These are phyloP conservation scores for Tragelaphus strepsiceros DNA, from an alignment of 2,113 vertebrate species.

Conservation along the genomic window DNA sequence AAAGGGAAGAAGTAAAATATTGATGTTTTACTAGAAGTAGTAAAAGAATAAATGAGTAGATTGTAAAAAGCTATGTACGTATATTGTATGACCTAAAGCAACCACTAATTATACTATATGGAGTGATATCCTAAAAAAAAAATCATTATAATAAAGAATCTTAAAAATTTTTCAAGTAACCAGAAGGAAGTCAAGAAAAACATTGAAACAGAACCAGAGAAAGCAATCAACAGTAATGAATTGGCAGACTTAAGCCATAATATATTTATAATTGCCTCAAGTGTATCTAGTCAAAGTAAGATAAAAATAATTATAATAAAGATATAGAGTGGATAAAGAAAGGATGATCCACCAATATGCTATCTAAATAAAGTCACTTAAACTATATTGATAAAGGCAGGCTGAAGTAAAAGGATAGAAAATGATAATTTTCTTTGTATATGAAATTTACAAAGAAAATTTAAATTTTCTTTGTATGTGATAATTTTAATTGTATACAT, in stretches of 20 bases:
- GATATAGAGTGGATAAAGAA: background rate
- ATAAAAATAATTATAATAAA: background rate
- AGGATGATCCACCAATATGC: background rate
- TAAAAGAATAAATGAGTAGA: background rate
- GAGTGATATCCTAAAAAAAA: background rate
- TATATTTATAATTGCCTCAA: background rate
- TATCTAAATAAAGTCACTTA: background rate
- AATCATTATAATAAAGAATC: background rate
- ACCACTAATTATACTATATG: background rate
- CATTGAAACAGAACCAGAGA: background rate
- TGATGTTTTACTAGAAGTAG: background rate
- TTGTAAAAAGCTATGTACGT: background rate
- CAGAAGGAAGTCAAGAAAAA: background rate
- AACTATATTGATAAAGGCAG: background rate
- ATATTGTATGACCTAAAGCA: background rate
- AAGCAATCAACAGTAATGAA: background rate
- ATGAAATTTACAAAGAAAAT: too few relatives aligned
- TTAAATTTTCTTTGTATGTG: too few relatives aligned
- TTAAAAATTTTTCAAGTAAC: background rate
- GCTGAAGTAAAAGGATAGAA: background rate
- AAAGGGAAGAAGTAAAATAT: background rate
- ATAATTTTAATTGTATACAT: background rate
- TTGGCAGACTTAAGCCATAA: background rate
- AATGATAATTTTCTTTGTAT: background rate
- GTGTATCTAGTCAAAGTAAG: background rate